A percentile compares a stretch with the other conserved stretches of the same genome.
Conservation (phyloP, 2,888 invertebrate genomes). For the Pollenia angustigena region DNA sequence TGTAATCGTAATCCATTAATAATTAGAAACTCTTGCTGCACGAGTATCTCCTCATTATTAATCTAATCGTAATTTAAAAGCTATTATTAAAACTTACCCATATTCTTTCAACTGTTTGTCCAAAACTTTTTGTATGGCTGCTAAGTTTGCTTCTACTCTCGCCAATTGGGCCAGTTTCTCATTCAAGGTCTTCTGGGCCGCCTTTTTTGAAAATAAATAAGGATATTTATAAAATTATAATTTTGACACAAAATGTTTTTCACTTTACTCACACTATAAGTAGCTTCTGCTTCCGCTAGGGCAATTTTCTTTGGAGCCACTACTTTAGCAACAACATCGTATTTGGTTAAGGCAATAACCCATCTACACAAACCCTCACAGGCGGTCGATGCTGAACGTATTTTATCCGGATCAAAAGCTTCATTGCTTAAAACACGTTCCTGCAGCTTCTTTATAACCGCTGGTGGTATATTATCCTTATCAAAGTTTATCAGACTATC, state of each 20-base stretch:
- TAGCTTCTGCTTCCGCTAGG: conserved; percentile 93
- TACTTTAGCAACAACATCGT: conserved; percentile 95
- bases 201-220: conserved; percentile 68
- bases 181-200: conserved; percentile 87
- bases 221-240: neutral
- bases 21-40: too few relatives aligned
- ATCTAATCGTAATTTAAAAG: too few relatives aligned
- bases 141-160: conserved; percentile 85
- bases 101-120: conserved; percentile 86
- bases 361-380: conserved; percentile 97
- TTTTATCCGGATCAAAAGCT: conserved; percentile 96
- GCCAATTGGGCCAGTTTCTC: conserved; percentile 87
- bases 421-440: conserved; percentile 92
- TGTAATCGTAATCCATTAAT: too few relatives aligned
- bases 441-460: conserved; percentile 92
- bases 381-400: conserved; percentile 93
- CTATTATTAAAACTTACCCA: conserved; percentile 76
- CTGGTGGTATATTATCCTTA: conserved; percentile 94
- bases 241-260: neutral
- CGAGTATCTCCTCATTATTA: too few relatives aligned
- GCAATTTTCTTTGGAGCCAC: conserved; percentile 97
- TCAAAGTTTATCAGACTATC: conserved; percentile 94
- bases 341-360: conserved; percentile 97
- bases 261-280: conserved; percentile 86
- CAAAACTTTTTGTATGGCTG: conserved; percentile 87